A percentile compares a stretch with the other conserved stretches of the same genome.
phyloP scores from a whole-genome alignment of 2,888 invertebrate genomes.

The Galerucella calmariensis region DNA sequence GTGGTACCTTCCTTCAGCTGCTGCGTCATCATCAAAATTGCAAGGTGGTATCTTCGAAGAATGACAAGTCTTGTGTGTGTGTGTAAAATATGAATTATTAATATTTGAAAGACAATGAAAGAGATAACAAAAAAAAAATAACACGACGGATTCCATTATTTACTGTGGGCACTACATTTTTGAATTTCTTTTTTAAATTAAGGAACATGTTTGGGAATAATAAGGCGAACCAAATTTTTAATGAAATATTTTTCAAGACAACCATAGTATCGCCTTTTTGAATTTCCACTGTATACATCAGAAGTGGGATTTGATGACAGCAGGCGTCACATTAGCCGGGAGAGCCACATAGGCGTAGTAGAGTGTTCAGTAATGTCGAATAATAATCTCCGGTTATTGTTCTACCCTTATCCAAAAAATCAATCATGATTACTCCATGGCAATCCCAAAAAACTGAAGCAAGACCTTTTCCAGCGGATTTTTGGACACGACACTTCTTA shows the following conservation, averaged over 20 bases:
- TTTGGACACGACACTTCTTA: no score
- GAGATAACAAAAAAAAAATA: conserved; percentile 1
- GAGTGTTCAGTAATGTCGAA: no score
- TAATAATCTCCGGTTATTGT: no score
- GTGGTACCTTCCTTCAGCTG: conserved; percentile 20
- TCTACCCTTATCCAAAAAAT: no score
- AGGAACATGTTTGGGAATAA: background rate
- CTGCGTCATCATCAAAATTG: conserved; percentile 22
- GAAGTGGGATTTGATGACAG: no score
- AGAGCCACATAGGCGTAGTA: no score
- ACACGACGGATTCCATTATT: conserved; percentile 2
- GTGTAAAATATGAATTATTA: conserved; percentile 2
- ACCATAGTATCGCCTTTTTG: no score
- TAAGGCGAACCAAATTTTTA: background rate
- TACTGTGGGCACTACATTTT: background rate
- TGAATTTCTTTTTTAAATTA: background rate
- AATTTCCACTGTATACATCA: no score
- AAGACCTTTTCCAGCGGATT: no score
- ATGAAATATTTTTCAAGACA: background rate
- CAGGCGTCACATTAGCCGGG: no score
- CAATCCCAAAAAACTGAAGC: no score
- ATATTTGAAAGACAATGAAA: conserved; percentile 8
- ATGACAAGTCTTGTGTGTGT: conserved; percentile 7
- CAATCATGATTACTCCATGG: no score
- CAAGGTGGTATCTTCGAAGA: conserved; percentile 8